Conservation (phyloP, 2,888 invertebrate genomes). For the Dastarcus helophoroides region DNA sequence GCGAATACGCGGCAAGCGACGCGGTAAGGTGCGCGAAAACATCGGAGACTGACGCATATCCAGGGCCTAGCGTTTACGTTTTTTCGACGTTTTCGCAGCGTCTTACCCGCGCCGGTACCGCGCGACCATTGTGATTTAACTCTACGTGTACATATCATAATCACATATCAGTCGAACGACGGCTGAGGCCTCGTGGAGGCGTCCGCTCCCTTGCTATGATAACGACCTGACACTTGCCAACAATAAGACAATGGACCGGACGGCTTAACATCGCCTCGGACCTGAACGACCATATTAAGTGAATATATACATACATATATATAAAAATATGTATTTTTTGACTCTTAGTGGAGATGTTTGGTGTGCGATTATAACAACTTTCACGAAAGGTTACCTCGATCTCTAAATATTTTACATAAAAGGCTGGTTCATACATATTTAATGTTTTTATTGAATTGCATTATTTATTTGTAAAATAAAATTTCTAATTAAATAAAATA, state of each 20-base stretch:
- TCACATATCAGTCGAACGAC: too few relatives aligned
- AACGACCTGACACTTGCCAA: slow-evolving; percentile 37
- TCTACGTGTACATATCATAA: slow-evolving; percentile 31
- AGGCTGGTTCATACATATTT: slow-evolving; percentile 33
- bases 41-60: slow-evolving; percentile 17
- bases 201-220: slow-evolving; percentile 27
- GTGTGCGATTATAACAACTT: slow-evolving; percentile 25
- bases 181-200: too few relatives aligned
- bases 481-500: slow-evolving; percentile 35
- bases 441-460: slow-evolving; percentile 29
- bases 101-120: slow-evolving; percentile 2
- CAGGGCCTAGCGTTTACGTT: slow-evolving; percentile 27
- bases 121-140: slow-evolving; percentile 26
- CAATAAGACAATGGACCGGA: slow-evolving; percentile 14
- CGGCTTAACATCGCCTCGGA: slow-evolving; percentile 18
- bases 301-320: slow-evolving; percentile 14
- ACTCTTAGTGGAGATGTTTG: slow-evolving; percentile 31
- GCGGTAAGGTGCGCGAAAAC: not conserved
- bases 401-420: slow-evolving; percentile 25
- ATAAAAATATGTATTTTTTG: slow-evolving; percentile 37
- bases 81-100: too few relatives aligned
- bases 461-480: slow-evolving; percentile 31
- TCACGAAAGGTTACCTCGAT: slow-evolving; percentile 22
- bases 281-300: slow-evolving; percentile 5
- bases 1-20: not conserved